phyloP scores from a whole-genome alignment of 2,113 vertebrate species.

The Cephalophus harveyi region DNA sequence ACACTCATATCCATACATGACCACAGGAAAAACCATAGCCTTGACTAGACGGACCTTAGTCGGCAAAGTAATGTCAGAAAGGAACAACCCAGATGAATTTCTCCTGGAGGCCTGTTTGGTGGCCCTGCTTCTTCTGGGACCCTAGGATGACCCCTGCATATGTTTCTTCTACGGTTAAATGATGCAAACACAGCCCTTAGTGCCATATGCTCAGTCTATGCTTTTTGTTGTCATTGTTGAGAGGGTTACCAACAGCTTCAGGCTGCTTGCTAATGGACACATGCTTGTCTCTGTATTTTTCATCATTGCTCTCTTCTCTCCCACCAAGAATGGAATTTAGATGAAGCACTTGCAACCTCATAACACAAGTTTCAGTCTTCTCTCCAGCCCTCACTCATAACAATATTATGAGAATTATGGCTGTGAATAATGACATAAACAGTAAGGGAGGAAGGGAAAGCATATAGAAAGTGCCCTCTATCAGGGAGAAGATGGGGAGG shows the following conservation, averaged over 20 bases:
- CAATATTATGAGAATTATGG: background rate
- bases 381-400: background rate
- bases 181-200: too few relatives aligned
- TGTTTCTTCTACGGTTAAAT: background rate
- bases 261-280: background rate
- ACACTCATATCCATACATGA: too few relatives aligned
- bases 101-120: background rate
- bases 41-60: too few relatives aligned
- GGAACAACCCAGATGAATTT: background rate
- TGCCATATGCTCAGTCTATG: rapidly evolving
- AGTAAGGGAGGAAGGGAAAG: background rate
- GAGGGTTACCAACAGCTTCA: background rate
- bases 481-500: background rate
- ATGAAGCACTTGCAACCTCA: background rate
- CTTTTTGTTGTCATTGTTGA: background rate
- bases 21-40: too few relatives aligned
- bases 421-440: background rate
- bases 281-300: background rate
- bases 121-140: background rate
- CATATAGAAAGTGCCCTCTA: background rate
- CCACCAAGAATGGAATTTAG: background rate
- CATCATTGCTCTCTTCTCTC: background rate
- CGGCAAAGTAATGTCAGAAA: background rate
- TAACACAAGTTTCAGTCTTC: background rate
- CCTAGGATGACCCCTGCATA: rapidly evolving